phyloP scores from a whole-genome alignment of 2,113 vertebrate genomes.

The Ailurus styani region DNA sequence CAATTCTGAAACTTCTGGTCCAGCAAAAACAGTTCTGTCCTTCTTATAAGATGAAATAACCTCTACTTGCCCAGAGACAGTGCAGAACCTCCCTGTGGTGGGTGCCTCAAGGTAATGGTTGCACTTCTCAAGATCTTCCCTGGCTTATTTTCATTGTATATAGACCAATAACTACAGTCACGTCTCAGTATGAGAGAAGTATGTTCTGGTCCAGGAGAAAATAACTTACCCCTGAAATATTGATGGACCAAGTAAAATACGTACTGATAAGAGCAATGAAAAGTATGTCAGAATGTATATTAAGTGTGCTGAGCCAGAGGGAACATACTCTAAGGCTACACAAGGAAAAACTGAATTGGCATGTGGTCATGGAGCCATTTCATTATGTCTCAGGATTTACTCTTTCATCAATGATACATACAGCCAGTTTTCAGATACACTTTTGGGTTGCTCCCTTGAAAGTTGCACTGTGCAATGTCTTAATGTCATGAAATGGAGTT shows the following conservation, averaged over 20 bases:
- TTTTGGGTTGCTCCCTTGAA: neutral
- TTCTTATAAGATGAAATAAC: neutral
- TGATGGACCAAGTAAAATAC: neutral
- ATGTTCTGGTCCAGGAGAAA: neutral
- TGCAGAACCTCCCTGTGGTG: neutral
- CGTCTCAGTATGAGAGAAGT: neutral
- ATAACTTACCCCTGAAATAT: neutral
- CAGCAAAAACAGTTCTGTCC: neutral
- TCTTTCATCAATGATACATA: neutral
- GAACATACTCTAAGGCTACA: neutral
- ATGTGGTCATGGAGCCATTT: neutral
- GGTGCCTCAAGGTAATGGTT: too few species aligned
- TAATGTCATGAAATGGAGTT: neutral
- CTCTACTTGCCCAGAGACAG: neutral
- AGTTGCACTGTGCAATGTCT: neutral
- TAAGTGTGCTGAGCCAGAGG: neutral
- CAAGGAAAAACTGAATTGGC: neutral
- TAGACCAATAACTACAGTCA: neutral
- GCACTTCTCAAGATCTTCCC: neutral
- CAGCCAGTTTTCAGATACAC: neutral
- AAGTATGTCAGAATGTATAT: neutral
- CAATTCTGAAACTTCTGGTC: neutral
- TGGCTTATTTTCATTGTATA: neutral
- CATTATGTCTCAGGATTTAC: neutral
- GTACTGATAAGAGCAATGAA: neutral